phyloP scores from a whole-genome alignment of 2,113 vertebrate genomes.

The Larimichthys crocea region DNA sequence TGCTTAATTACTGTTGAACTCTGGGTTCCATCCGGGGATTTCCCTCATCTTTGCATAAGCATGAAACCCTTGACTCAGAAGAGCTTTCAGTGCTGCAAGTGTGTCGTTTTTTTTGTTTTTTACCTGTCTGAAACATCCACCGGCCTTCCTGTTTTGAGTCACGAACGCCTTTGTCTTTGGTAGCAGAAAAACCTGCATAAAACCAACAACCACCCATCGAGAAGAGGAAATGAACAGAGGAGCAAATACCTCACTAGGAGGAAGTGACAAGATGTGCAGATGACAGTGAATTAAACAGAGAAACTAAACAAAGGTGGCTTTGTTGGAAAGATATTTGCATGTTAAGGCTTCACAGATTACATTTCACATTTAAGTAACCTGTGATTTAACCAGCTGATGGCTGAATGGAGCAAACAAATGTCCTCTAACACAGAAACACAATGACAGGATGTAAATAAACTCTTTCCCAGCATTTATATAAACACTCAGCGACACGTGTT shows the following conservation, averaged over 20 bases:
- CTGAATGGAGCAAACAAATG: not conserved
- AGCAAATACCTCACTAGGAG: not conserved
- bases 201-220: constrained; percentile 13
- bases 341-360: not conserved
- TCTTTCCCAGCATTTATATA: constrained; percentile 18
- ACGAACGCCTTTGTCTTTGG: constrained; percentile 7
- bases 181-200: not conserved
- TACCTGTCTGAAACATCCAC: not conserved
- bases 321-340: constrained; percentile 5
- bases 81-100: not conserved
- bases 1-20: not conserved
- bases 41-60: not conserved
- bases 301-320: constrained; percentile 3
- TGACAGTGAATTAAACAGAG: constrained; percentile 4
- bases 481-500: constrained; percentile 11
- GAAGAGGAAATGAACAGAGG: constrained; percentile 28
- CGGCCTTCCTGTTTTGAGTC: constrained; percentile 24
- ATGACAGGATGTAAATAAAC: constrained; percentile 29
- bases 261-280: constrained; percentile 33
- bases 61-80: not conserved
- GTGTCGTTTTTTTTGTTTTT: not conserved
- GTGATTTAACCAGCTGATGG: not conserved
- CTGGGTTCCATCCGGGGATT: not conserved
- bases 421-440: constrained; percentile 29
- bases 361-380: not conserved